These are phyloP conservation scores for Calameuta idolon DNA, from an alignment of 2,888 invertebrate genomes.

Conservation along the genomic window DNA sequence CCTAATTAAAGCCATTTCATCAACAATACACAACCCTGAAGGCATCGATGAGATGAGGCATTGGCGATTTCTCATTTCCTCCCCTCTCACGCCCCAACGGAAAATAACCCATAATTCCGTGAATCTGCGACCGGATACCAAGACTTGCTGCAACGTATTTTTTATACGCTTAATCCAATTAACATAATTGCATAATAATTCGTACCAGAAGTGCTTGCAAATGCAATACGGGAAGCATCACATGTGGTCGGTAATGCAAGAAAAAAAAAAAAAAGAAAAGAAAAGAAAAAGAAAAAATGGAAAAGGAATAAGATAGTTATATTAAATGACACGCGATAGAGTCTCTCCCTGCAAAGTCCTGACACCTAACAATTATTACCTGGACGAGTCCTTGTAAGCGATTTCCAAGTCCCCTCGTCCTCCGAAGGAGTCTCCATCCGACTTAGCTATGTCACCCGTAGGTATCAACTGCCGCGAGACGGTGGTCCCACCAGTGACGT, in stretches of 20 bases:
- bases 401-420: not conserved
- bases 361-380: slow-evolving; percentile 52
- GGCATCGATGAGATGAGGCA: too few relatives aligned
- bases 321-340: slow-evolving; percentile 55
- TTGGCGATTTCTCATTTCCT: too few relatives aligned
- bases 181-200: slow-evolving; percentile 65
- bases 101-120: too few relatives aligned
- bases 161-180: slow-evolving; percentile 61
- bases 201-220: slow-evolving; percentile 27
- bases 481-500: not conserved
- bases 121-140: slow-evolving; percentile 36
- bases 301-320: slow-evolving; percentile 28
- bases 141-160: slow-evolving; percentile 39
- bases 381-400: not conserved
- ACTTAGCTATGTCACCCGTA: too few relatives aligned
- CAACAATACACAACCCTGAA: too few relatives aligned
- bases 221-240: slow-evolving; percentile 27
- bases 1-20: too few relatives aligned
- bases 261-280: too few relatives aligned
- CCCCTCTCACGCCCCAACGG: too few relatives aligned
- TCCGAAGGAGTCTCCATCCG: too few relatives aligned
- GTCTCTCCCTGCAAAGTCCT: slow-evolving; percentile 47
- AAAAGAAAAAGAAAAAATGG: not conserved
- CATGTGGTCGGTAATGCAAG: not conserved
- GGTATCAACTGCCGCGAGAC: not conserved